Conservation (phyloP, 2,113 vertebrate genomes). For the Oophaga pumilio region DNA sequence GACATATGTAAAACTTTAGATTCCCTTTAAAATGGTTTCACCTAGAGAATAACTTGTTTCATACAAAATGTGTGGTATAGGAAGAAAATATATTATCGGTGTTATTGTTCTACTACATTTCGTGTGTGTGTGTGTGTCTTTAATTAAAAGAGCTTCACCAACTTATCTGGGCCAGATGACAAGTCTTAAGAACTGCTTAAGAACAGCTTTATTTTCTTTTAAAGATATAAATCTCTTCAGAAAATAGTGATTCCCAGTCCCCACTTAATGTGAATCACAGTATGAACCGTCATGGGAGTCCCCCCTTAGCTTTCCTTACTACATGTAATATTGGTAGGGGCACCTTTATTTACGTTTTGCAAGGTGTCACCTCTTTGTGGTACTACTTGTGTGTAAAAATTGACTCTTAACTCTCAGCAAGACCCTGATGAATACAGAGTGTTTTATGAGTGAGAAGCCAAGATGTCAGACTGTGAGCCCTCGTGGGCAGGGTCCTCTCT, state of each 20-base stretch:
- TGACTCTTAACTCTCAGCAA: no score
- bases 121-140: neutral
- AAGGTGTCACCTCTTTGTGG: neutral
- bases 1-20: no score
- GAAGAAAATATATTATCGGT: no score
- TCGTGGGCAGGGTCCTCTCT: no score
- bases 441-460: neutral
- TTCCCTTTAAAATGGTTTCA: no score
- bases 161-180: neutral
- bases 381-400: neutral
- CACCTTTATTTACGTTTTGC: neutral
- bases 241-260: neutral
- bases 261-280: neutral
- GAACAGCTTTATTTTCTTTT: constrained; percentile 19
- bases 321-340: neutral
- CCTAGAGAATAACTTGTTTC: no score
- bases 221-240: neutral
- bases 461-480: no score
- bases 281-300: neutral
- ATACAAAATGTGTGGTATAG: no score
- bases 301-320: neutral
- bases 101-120: neutral
- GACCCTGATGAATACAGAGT: no score
- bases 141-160: neutral
- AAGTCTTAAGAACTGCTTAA: constrained; percentile 3